Evolutionary conservation across 2,113 vertebrate genomes (phyloP).

Genomic region (Camelus dromedarius): DNA sequence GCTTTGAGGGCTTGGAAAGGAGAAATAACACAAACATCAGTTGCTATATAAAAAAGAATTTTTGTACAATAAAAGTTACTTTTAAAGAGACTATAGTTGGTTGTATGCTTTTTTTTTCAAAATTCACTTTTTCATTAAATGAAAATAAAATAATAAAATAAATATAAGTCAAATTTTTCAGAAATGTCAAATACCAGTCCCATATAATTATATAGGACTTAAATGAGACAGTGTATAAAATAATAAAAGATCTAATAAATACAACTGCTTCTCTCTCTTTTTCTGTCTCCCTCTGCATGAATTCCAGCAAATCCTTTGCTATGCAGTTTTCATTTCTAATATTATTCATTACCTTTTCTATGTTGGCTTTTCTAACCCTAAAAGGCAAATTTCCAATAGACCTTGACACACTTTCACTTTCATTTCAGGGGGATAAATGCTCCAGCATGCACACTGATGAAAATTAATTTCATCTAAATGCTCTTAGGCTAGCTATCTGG

Average conservation of each 20-base stretch:
- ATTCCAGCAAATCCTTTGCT: slow-evolving; percentile 59
- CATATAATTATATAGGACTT: slow-evolving; percentile 7
- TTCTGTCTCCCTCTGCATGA: not conserved
- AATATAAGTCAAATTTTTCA: not conserved
- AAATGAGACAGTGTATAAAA: slow-evolving; percentile 20
- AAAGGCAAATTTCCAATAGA: slow-evolving; percentile 66
- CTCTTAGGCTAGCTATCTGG: slow-evolving; percentile 64
- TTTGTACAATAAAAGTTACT: not conserved
- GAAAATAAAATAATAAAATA: slow-evolving; percentile 10
- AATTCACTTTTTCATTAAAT: not conserved
- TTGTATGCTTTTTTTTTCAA: not conserved
- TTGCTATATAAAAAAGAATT: not conserved
- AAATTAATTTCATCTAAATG: slow-evolving; percentile 84
- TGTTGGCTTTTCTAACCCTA: slow-evolving; percentile 60
- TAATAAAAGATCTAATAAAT: slow-evolving; percentile 56
- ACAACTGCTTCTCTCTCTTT: not conserved
- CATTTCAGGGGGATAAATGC: slow-evolving; percentile 78
- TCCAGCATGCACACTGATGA: slow-evolving; percentile 64
- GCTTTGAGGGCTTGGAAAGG: not conserved
- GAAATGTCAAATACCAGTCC: not conserved
- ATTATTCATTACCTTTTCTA: slow-evolving; percentile 70
- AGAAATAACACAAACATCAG: slow-evolving; percentile 46
- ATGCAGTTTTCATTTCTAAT: slow-evolving; percentile 56
- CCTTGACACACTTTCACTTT: slow-evolving; percentile 70
- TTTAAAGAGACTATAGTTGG: not conserved